phyloP scores from a whole-genome alignment of 2,797 vertebrate genomes.

The Cygnus olor region DNA sequence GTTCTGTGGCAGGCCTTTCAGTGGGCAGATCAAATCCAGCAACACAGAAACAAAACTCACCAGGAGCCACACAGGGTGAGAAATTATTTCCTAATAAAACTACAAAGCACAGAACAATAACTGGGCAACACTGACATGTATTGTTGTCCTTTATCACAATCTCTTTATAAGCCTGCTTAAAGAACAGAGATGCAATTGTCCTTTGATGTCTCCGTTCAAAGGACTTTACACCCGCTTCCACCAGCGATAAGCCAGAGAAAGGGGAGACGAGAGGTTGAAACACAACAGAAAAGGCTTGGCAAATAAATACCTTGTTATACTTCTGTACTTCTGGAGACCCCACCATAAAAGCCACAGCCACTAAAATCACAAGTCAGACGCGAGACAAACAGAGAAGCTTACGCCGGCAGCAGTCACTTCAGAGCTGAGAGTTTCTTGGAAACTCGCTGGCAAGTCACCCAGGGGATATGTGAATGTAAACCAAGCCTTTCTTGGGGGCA shows the following conservation, averaged over 20 bases:
- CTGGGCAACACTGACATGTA: constrained; percentile 74
- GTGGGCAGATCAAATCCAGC: constrained; percentile 70
- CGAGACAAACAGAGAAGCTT: background rate
- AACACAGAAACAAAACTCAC: constrained; percentile 73
- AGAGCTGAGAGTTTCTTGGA: background rate
- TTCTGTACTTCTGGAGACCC: constrained; percentile 7
- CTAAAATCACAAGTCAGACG: background rate
- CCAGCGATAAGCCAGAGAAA: constrained; percentile 43
- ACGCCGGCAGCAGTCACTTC: background rate
- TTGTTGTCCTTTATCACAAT: constrained; percentile 82
- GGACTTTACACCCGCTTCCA: constrained; percentile 59
- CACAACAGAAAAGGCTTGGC: constrained; percentile 17
- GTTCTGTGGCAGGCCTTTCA: constrained; percentile 51
- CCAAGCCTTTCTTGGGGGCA: background rate
- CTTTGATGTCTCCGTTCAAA: constrained; percentile 81
- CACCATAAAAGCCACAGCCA: background rate
- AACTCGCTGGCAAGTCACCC: background rate
- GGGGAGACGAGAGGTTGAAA: constrained; percentile 43
- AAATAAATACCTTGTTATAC: constrained; percentile 32
- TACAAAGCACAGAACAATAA: constrained; percentile 80
- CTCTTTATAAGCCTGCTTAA: constrained; percentile 80
- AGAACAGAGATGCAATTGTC: constrained; percentile 73
- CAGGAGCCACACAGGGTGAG: constrained; percentile 65
- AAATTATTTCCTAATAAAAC: constrained; percentile 84
- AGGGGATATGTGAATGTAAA: background rate